phyloP scores from a whole-genome alignment of 1,140 invertebrate species.

The Penaeus chinensis region DNA sequence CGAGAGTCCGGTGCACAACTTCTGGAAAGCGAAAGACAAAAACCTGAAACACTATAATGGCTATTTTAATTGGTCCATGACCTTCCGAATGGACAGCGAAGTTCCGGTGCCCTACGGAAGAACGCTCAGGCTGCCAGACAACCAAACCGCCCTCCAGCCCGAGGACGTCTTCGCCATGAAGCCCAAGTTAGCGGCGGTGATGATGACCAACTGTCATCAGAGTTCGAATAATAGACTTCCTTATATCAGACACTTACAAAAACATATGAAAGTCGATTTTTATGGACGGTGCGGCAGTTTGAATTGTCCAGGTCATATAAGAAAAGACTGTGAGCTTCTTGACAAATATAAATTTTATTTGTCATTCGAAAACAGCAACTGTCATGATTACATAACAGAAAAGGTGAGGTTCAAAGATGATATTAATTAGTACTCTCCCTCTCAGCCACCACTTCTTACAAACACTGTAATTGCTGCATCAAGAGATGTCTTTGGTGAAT shows the following conservation, averaged over 20 bases:
- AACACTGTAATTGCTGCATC: too few species aligned
- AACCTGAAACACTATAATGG: constrained; percentile 70
- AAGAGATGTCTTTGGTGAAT: background rate
- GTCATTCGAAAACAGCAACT: constrained; percentile 80
- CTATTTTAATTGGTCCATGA: constrained; percentile 82
- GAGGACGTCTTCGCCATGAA: constrained; percentile 25
- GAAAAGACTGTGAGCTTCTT: constrained; percentile 72
- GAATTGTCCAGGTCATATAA: constrained; percentile 73
- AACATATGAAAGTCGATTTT: constrained; percentile 73
- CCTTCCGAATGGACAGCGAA: constrained; percentile 77
- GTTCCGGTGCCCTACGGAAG: constrained; percentile 78
- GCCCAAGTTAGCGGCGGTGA: constrained; percentile 70
- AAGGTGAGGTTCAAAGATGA: constrained; percentile 67
- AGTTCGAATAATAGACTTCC: constrained; percentile 72
- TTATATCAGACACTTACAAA: constrained; percentile 73
- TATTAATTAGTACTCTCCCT: background rate
- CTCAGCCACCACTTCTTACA: constrained; percentile 31
- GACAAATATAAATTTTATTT: constrained; percentile 79
- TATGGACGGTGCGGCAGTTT: constrained; percentile 72
- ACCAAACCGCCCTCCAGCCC: background rate
- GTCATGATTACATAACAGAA: constrained; percentile 78
- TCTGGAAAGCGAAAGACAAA: constrained; percentile 65
- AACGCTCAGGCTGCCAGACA: constrained; percentile 67
- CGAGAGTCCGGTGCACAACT: constrained; percentile 73
- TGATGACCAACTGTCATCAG: constrained; percentile 75